phyloP scores from a whole-genome alignment of 2,888 invertebrate species.

The Heliconius ethilla region DNA sequence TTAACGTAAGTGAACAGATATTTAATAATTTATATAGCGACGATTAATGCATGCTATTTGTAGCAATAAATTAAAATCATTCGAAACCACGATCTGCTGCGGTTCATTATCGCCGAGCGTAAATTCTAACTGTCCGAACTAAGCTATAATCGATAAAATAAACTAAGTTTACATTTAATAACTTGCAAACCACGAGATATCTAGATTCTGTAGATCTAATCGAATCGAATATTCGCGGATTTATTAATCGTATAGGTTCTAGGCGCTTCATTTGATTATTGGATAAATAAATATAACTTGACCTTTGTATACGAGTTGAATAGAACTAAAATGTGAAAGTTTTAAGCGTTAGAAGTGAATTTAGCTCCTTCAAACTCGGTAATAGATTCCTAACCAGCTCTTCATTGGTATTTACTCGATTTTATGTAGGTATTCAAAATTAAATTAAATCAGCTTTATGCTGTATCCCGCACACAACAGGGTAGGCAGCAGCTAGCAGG shows the following conservation, averaged over 20 bases:
- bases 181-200: conserved; percentile 7
- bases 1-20: conserved; percentile 5
- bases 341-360: conserved; percentile 8
- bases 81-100: conserved; percentile 27
- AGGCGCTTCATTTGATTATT: neutral
- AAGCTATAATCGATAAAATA: conserved; percentile 26
- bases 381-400: neutral
- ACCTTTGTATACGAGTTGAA: neutral
- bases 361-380: neutral
- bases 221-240: neutral
- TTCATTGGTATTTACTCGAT: neutral
- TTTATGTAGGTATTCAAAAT: too few relatives aligned
- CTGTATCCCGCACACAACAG: too few relatives aligned
- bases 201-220: neutral
- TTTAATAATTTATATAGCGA: conserved; percentile 1
- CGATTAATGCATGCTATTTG: conserved; percentile 25
- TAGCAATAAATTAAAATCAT: conserved; percentile 26
- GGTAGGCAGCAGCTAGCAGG: too few relatives aligned
- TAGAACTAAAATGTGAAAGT: neutral
- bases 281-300: too few relatives aligned
- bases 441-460: too few relatives aligned
- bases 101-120: conserved; percentile 25
- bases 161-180: conserved; percentile 23
- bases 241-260: neutral
- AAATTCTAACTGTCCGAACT: conserved; percentile 27